Evolutionary conservation across 1,140 invertebrate genomes (phyloP).

Genomic region (Phortica variegata): DNA sequence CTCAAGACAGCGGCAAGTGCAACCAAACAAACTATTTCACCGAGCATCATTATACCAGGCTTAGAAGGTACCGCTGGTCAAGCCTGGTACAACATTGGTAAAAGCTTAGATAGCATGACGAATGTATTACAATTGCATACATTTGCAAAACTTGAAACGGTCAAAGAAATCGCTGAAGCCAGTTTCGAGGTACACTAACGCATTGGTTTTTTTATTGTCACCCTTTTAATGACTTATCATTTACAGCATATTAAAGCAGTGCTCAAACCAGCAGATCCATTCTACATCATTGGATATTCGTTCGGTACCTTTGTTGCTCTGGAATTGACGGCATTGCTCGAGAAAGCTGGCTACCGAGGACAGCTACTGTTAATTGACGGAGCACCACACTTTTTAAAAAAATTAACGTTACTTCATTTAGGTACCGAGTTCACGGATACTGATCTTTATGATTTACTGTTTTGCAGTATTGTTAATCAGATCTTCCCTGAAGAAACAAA

Average conservation of each 20-base stretch:
- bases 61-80: constrained; percentile 71
- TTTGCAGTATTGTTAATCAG: constrained; percentile 60
- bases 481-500: constrained; percentile 62
- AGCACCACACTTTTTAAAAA: constrained; percentile 61
- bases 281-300: constrained; percentile 68
- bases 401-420: constrained; percentile 54
- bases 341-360: constrained; percentile 61
- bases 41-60: constrained; percentile 76
- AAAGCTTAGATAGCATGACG: constrained; percentile 22
- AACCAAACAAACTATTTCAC: constrained; percentile 45
- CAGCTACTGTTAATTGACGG: constrained; percentile 63
- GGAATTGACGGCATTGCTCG: constrained; percentile 61
- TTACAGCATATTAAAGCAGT: constrained; percentile 61
- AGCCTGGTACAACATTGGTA: constrained; percentile 46
- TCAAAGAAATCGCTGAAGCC: constrained; percentile 30
- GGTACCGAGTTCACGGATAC: constrained; percentile 56
- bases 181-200: constrained; percentile 31
- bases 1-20: constrained; percentile 50
- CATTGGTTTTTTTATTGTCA: not conserved
- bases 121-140: constrained; percentile 37
- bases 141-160: constrained; percentile 29
- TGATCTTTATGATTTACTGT: constrained; percentile 61
- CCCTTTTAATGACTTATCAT: not conserved
- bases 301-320: constrained; percentile 64
- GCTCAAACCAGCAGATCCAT: constrained; percentile 61